Evolutionary conservation across 2,888 invertebrate genomes (phyloP), one percentile per base, ranked within the genome.

Genomic region (Netelia inedita): DNA sequence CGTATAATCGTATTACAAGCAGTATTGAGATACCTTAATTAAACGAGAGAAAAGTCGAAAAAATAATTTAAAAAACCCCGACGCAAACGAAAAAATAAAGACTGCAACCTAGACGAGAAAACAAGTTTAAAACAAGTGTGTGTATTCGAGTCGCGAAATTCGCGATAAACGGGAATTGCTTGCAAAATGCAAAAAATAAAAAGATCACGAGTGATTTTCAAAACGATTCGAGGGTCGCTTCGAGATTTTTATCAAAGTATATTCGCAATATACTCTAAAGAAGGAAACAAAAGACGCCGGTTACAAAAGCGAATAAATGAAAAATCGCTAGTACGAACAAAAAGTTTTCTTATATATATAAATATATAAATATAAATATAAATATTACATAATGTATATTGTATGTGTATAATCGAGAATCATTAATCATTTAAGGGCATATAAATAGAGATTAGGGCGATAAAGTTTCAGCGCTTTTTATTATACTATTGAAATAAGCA

Each of bases 1-100:
- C 89, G 87, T 88, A 88, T 87, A 91, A 92, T 91, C 89, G 92
- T 93, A 92, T 93, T 93, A 93, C 92, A 89, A 93, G 90, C 93
- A 93, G 93, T 93, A 93, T 93, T 93, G 92, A 90, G 89, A 90
- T 91, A 90, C 83, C 85, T 89, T 90, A 90, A 92, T 86, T 91
- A 87, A 89, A 88, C 76, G 86, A 89, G 88, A 85, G 88, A 91
- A 78, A 66, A 80, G 35, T 1, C 28, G 28, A 41, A 14, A 65
- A 65, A 63, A 63, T 57, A 55, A 50, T 16, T 41, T 35, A 21
- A 43, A 72, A 72, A 63, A 63, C 65, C 2, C 57, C 69, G 35
- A 35, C 1, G 35, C 6, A 6, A 35, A 35, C 50, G 72, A 21
- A 50, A 11, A 8, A 83, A 75, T 35, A 74, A 85, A 83, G 83